Percentiles rank a stretch among this genome's conserved stretches.
phyloP scores from a whole-genome alignment of 2,888 invertebrate genomes.

The Frankliniella fusca region DNA sequence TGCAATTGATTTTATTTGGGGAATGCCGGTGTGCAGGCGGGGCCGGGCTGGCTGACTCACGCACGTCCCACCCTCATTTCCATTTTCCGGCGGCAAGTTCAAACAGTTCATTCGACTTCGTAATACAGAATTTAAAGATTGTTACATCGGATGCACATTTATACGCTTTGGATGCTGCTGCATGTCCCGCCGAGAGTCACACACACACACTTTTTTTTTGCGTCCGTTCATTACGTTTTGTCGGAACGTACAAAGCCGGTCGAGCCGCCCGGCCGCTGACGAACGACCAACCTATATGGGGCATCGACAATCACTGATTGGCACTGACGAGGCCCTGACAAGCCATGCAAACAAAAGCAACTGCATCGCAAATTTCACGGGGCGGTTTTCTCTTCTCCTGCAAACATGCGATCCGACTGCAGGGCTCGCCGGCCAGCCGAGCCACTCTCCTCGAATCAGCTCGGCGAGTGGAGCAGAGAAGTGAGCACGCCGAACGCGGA shows the following conservation, averaged over 20 bases:
- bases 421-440: background rate
- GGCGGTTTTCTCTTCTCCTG: background rate
- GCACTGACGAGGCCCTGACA: slow-evolving; percentile 11
- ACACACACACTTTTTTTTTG: background rate
- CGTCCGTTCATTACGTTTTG: slow-evolving; percentile 1
- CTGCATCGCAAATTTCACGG: background rate
- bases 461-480: no score
- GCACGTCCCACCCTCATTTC: slow-evolving; percentile 1
- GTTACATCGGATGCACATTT: background rate
- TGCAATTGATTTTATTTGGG: slow-evolving; percentile 19
- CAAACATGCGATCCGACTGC: background rate
- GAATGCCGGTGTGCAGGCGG: background rate
- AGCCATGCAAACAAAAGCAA: slow-evolving; percentile 3
- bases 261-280: background rate
- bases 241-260: background rate
- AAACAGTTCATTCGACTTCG: background rate
- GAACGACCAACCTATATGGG: slow-evolving; percentile 1
- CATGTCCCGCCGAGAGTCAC: background rate
- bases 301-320: slow-evolving; percentile 7
- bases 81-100: slow-evolving; percentile 16
- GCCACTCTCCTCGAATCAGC: no score
- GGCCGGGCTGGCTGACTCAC: slow-evolving; percentile 7
- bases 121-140: slow-evolving; percentile 21
- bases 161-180: background rate
- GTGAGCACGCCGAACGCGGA: no score